These are phyloP conservation scores for Drosophila oshimai DNA, from an alignment of 1,140 invertebrate genomes.

Conservation along the genomic window DNA sequence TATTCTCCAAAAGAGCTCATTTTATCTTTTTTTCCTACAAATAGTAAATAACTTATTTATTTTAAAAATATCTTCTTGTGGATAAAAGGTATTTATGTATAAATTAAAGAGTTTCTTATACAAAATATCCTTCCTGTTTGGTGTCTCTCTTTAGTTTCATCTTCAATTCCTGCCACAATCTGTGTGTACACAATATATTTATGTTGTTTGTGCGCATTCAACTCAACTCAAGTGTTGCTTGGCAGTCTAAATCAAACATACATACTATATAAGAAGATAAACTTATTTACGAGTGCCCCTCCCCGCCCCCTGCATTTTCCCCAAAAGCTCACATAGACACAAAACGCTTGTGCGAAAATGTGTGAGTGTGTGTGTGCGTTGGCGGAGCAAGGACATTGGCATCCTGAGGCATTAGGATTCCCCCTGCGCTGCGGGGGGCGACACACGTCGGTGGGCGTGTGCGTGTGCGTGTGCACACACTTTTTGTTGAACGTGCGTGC, in stretches of 20 bases:
- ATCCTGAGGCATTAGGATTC: slow-evolving; percentile 33
- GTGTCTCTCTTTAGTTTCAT: background rate
- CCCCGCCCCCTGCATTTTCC: background rate
- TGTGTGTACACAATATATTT: slow-evolving; percentile 7
- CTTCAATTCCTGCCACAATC: background rate
- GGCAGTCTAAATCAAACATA: slow-evolving; percentile 56
- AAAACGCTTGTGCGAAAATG: background rate
- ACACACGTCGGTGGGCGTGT: slow-evolving; percentile 2
- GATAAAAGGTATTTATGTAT: too few relatives aligned
- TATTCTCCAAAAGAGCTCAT: too few relatives aligned
- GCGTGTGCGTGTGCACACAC: background rate
- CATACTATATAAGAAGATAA: slow-evolving; percentile 44
- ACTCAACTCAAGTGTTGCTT: slow-evolving; percentile 44
- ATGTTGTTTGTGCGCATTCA: slow-evolving; percentile 33
- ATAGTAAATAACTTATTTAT: too few relatives aligned
- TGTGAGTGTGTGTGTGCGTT: background rate
- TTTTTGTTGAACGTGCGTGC: too few relatives aligned
- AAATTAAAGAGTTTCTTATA: too few relatives aligned
- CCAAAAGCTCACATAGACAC: slow-evolving; percentile 24
- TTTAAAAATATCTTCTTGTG: too few relatives aligned
- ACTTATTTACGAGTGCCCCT: slow-evolving; percentile 23
- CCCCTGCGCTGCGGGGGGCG: slow-evolving; percentile 4
- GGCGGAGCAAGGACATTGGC: slow-evolving; percentile 39
- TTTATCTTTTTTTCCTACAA: too few relatives aligned
- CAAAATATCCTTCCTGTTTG: background rate